Percentiles rank a stretch among this genome's conserved stretches.
Conservation (phyloP, 1,140 invertebrate species). For the Druon quercuslanigerum region DNA sequence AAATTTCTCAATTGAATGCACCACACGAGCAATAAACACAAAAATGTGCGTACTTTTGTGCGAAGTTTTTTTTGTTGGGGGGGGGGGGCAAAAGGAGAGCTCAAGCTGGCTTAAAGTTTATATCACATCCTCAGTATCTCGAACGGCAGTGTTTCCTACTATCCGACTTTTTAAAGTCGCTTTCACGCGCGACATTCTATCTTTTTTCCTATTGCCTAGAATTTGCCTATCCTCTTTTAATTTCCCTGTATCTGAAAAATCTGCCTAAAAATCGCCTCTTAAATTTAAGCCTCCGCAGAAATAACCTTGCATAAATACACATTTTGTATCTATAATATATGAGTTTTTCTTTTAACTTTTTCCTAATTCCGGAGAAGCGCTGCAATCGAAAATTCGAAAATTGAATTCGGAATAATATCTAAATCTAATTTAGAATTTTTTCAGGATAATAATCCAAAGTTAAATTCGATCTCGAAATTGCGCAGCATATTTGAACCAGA, state of each 20-base stretch:
- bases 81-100: conserved; percentile 24
- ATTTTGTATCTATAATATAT: too few species aligned
- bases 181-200: conserved; percentile 10
- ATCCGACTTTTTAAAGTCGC: conserved; percentile 24
- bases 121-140: conserved; percentile 64
- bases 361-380: too few species aligned
- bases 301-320: too few species aligned
- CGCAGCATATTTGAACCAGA: too few species aligned
- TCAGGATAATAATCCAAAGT: too few species aligned
- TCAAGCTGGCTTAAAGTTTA: conserved; percentile 47
- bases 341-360: too few species aligned
- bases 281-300: not conserved
- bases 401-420: too few species aligned
- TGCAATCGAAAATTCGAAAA: too few species aligned
- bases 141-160: conserved; percentile 59
- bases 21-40: not conserved
- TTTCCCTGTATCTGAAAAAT: conserved; percentile 23
- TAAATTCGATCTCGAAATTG: too few species aligned
- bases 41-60: not conserved
- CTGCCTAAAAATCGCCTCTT: conserved; percentile 1
- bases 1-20: conserved; percentile 7
- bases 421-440: too few species aligned
- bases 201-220: conserved; percentile 13
- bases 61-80: not conserved
- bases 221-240: not conserved